These are phyloP conservation scores for Troides helena DNA, from an alignment of 2,888 invertebrate genomes.

Conservation along the genomic window DNA sequence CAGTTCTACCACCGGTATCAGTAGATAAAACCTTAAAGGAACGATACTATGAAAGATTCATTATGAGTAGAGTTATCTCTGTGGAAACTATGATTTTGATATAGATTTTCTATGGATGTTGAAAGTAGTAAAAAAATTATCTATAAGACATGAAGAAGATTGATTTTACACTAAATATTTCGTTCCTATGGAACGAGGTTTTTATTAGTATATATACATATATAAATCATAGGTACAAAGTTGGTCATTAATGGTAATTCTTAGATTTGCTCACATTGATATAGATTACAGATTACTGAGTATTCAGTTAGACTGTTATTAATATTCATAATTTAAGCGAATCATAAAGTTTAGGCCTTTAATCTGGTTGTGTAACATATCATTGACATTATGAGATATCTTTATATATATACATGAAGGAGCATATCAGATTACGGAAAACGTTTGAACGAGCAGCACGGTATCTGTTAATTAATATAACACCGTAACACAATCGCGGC, in stretches of 20 bases:
- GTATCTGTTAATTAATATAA: not conserved
- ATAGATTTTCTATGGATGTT: too few species aligned
- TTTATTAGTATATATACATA: not conserved
- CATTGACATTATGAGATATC: not conserved
- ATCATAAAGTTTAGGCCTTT: not conserved
- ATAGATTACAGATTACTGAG: not conserved
- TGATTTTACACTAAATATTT: too few species aligned
- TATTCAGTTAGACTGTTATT: too few species aligned
- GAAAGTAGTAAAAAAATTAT: too few species aligned
- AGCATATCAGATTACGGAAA: slow-evolving; percentile 7
- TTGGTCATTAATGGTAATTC: not conserved
- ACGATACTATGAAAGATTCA: too few species aligned
- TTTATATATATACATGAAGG: not conserved
- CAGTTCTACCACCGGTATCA: too few species aligned
- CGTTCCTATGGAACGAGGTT: not conserved
- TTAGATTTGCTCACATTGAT: not conserved
- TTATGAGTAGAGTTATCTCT: too few species aligned
- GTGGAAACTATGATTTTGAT: too few species aligned
- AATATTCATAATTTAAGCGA: not conserved
- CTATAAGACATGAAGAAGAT: too few species aligned
- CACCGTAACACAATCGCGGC: not conserved
- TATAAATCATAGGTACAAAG: not conserved
- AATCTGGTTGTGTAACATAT: not conserved
- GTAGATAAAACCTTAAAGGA: too few species aligned
- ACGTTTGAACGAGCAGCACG: not conserved